These are phyloP conservation scores for Carcharodon carcharias DNA, from an alignment of 2,797 vertebrate genomes.

Conservation along the genomic window DNA sequence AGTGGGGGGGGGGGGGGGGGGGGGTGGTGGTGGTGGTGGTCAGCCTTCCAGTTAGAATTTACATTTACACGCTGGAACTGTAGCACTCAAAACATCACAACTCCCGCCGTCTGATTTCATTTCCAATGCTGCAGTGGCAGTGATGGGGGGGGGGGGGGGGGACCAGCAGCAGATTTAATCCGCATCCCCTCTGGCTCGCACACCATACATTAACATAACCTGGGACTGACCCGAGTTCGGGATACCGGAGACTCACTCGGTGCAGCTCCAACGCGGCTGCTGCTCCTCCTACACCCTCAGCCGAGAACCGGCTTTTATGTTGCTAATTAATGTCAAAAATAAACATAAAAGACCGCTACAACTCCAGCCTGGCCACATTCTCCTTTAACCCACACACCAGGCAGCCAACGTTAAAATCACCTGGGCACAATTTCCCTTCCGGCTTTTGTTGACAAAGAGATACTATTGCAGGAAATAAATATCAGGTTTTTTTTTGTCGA, in stretches of 20 bases:
- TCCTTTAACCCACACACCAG: background rate
- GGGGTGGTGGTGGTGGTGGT: no score
- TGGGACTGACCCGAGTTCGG: background rate
- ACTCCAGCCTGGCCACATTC: background rate
- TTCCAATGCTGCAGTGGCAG: background rate
- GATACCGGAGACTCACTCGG: background rate
- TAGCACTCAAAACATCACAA: background rate
- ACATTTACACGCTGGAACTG: no score
- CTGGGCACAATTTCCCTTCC: background rate
- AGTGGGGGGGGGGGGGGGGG: no score
- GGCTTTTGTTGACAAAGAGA: background rate
- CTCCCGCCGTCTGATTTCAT: background rate
- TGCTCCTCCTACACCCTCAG: background rate
- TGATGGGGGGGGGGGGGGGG: no score
- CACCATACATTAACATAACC: background rate
- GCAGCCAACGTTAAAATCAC: background rate
- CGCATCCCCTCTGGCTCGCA: background rate
- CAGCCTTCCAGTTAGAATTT: no score
- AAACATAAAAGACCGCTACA: no score
- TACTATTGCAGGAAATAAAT: background rate
- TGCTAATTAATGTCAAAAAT: no score
- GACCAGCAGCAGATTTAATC: background rate
- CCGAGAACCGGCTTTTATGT: background rate
- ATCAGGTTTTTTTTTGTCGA: no score
- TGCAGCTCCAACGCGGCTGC: no score